Evolutionary conservation across 2,113 vertebrate genomes (phyloP).

Genomic region (Phoxinus phoxinus): DNA sequence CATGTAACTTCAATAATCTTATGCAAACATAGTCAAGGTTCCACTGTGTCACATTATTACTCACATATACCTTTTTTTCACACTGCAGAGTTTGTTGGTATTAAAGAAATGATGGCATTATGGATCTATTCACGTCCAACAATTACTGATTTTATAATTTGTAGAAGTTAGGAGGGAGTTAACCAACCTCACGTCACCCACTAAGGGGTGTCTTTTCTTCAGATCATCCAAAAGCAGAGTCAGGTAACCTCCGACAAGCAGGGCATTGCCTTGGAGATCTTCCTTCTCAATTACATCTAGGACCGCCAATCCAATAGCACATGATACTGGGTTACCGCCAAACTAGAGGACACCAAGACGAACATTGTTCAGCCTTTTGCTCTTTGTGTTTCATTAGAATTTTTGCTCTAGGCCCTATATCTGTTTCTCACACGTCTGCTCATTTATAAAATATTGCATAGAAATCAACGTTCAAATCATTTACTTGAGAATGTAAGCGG

Average conservation of each 20-base stretch:
- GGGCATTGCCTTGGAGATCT: slow-evolving; percentile 88
- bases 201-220: slow-evolving; percentile 85
- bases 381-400: neutral
- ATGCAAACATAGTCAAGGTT: slow-evolving; percentile 14
- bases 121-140: too few relatives aligned
- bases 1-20: neutral
- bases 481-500: too few relatives aligned
- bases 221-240: slow-evolving; percentile 78
- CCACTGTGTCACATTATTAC: neutral
- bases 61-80: neutral
- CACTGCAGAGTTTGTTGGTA: neutral
- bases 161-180: neutral
- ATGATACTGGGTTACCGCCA: slow-evolving; percentile 96
- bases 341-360: slow-evolving; percentile 77
- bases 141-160: neutral
- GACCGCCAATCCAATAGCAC: slow-evolving; percentile 91
- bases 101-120: neutral
- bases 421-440: neutral
- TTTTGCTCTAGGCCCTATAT: neutral
- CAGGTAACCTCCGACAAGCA: slow-evolving; percentile 84
- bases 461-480: too few relatives aligned
- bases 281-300: slow-evolving; percentile 90
- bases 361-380: neutral
- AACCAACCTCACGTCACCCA: slow-evolving; percentile 88
- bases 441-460: too few relatives aligned